phyloP scores from a whole-genome alignment of 2,888 invertebrate species.

The Campaea margaritaria region DNA sequence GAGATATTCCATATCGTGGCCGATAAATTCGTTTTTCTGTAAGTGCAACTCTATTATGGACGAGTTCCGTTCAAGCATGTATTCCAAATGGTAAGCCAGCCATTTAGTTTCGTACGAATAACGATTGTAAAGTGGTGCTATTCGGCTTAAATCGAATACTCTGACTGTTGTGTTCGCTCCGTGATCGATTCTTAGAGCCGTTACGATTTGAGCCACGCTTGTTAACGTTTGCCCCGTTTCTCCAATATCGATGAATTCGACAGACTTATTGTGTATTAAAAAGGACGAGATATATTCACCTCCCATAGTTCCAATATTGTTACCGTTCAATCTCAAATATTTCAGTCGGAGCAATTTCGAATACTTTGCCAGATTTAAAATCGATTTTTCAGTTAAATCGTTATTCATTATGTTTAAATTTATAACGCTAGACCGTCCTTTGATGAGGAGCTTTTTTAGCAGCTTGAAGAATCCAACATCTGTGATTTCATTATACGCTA shows the following conservation, averaged over 20 bases:
- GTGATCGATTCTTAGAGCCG: constrained; percentile 73
- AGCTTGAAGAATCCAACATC: constrained; percentile 78
- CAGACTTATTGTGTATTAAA: constrained; percentile 69
- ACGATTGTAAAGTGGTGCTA: constrained; percentile 68
- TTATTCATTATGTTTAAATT: constrained; percentile 86
- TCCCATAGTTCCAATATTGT: constrained; percentile 83
- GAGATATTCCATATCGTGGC: constrained; percentile 86
- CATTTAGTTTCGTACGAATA: constrained; percentile 77
- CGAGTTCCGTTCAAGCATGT: constrained; percentile 66
- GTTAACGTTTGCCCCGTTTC: constrained; percentile 84
- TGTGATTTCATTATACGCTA: constrained; percentile 85
- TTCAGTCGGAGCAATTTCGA: constrained; percentile 72
- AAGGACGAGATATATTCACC: constrained; percentile 81
- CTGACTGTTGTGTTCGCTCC: constrained; percentile 63
- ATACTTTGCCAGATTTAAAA: constrained; percentile 65
- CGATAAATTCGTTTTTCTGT: constrained; percentile 85
- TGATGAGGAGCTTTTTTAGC: constrained; percentile 69
- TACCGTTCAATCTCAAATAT: constrained; percentile 84
- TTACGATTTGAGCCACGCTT: constrained; percentile 82
- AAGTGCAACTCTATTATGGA: constrained; percentile 83
- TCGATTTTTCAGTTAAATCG: constrained; percentile 74
- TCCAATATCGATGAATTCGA: constrained; percentile 83
- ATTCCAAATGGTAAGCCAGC: constrained; percentile 81
- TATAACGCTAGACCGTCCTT: constrained; percentile 74
- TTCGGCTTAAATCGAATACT: constrained; percentile 72